Percentiles rank a stretch among this genome's conserved stretches.
phyloP scores from a whole-genome alignment of 2,797 vertebrate genomes.

The Lutjanus campechanus region DNA sequence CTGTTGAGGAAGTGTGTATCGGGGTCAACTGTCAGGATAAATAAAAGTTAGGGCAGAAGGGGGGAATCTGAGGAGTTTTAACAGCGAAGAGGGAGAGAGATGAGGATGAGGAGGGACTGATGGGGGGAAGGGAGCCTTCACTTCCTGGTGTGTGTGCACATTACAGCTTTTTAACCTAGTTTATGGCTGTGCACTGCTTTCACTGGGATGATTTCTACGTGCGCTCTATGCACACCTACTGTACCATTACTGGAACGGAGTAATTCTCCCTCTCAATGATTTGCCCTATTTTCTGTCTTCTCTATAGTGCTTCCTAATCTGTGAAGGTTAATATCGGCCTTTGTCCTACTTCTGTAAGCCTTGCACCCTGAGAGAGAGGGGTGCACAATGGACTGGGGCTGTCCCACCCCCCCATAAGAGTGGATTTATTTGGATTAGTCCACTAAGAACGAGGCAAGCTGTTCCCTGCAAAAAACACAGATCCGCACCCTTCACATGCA shows the following conservation, averaged over 20 bases:
- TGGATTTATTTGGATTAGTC: slow-evolving; percentile 87
- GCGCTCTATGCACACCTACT: slow-evolving; percentile 8
- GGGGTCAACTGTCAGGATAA: slow-evolving; percentile 79
- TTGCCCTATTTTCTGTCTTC: slow-evolving; percentile 34
- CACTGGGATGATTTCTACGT: slow-evolving; percentile 19
- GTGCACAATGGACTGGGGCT: slow-evolving; percentile 65
- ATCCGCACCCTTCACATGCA: slow-evolving; percentile 44
- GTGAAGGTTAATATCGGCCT: slow-evolving; percentile 62
- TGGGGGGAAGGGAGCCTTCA: slow-evolving; percentile 56
- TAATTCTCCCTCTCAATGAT: slow-evolving; percentile 29
- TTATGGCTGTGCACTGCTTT: slow-evolving; percentile 12
- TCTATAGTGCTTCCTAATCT: slow-evolving; percentile 57
- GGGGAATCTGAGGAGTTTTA: slow-evolving; percentile 42
- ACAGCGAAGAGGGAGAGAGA: slow-evolving; percentile 26
- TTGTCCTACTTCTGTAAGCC: slow-evolving; percentile 80
- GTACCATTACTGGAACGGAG: not conserved
- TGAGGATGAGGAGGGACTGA: slow-evolving; percentile 21
- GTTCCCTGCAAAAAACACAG: slow-evolving; percentile 68
- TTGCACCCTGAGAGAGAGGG: slow-evolving; percentile 65
- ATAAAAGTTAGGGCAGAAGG: slow-evolving; percentile 60
- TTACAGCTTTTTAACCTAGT: slow-evolving; percentile 41
- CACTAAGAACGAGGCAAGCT: slow-evolving; percentile 82
- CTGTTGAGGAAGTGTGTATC: slow-evolving; percentile 63
- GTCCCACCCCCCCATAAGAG: slow-evolving; percentile 72
- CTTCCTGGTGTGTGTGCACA: slow-evolving; percentile 35